Base-by-base conservation (phyloP, 1,140 invertebrate genomes). In the Musca vetustissima region DNA sequence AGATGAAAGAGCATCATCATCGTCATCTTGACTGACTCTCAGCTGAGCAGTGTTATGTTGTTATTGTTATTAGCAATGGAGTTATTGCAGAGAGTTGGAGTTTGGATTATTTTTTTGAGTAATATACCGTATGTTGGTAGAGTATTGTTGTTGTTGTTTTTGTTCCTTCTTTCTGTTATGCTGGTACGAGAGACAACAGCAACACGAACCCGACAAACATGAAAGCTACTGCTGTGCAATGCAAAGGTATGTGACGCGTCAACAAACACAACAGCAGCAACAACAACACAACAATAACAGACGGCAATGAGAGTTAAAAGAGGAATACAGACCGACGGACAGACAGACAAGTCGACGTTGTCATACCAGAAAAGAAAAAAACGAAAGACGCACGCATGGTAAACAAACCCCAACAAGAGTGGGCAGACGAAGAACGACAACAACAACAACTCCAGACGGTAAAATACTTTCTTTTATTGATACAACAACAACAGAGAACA, bases 231-330 rank as follows among this genome's bases (percentile, higher is more conserved):
- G n/a, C n/a, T n/a, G n/a, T n/a, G n/a, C 49, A 61, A 36, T 61
- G 57, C 57, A 61, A 61, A 61, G 57, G 57, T 61, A 61, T 61
- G 57, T 19, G 57, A 61, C 57, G 57, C 57, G 57, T 59, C 57
- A 61, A 61, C n/a, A 61, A 43, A 59, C 2, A 4, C 28, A 8
- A 59, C 8, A 24, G 14, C 22, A n/a, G n/a, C n/a, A 25, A 55
- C 19, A 28, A 14, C 4, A 59, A 28, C 2, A 59, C 19, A 36
- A 61, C 11, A 61, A 61, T 17, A 61, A 36, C 57, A 61, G 36
- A 13, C 36, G 36, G 36, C 36, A 43, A 43, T 43, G 36, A 43
- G 36, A 43, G 36, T 43, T 43, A 43, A 43, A 61, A 4, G 8
- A 61, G n/a, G 36, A 52, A 52, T 8, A 21, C 1, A 19, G 13